A percentile compares a stretch with the other conserved stretches of the same genome.
Evolutionary conservation across 2,113 vertebrate genomes (phyloP).

Genomic region (Corythornis madagascariensis): DNA sequence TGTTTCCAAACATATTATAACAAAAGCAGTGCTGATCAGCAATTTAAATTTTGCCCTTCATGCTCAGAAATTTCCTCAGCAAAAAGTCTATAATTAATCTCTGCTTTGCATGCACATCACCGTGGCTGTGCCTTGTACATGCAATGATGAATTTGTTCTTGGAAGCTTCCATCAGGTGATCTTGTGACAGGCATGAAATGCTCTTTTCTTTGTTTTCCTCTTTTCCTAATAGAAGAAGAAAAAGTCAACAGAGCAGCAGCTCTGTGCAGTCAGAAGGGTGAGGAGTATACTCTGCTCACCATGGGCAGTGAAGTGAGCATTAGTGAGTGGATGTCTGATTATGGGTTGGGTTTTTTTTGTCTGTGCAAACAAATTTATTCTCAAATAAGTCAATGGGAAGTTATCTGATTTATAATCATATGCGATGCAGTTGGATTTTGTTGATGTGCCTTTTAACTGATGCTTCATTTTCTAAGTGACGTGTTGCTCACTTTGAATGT

Average conservation of each 20-base stretch:
- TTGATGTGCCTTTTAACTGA: neutral
- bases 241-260: neutral
- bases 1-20: slow-evolving; percentile 71
- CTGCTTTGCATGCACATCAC: neutral
- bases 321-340: neutral
- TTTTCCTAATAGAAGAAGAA: neutral
- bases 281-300: neutral
- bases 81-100: slow-evolving; percentile 50
- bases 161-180: slow-evolving; percentile 9
- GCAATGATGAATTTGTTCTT: neutral
- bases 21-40: slow-evolving; percentile 51
- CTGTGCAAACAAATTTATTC: neutral
- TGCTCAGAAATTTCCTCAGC: slow-evolving; percentile 14
- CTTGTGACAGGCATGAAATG: neutral
- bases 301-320: neutral
- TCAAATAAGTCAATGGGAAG: neutral
- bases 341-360: neutral
- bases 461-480: neutral
- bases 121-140: neutral
- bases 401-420: neutral
- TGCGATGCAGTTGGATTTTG: neutral
- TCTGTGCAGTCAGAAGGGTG: neutral
- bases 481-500: neutral
- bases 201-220: neutral
- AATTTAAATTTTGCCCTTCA: slow-evolving; percentile 44